Evolutionary conservation across 2,888 invertebrate species (phyloP).

Genomic region (Dysmachus trigonus): DNA sequence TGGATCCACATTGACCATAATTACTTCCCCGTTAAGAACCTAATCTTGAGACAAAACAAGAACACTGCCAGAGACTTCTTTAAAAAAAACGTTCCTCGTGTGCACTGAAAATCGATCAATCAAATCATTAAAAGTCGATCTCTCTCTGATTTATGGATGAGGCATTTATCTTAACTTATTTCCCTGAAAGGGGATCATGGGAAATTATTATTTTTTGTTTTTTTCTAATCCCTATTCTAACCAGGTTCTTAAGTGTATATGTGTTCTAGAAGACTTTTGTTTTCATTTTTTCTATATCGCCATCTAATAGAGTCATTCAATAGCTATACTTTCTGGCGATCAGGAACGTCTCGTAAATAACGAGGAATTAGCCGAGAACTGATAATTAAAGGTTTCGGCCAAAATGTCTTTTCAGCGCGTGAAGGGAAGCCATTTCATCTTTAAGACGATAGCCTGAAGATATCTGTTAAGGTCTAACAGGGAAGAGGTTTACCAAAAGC

Average conservation of each 20-base stretch:
- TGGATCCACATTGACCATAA: not conserved
- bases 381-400: not conserved
- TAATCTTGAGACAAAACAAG: not conserved
- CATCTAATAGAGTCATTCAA: not conserved
- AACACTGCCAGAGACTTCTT: not conserved
- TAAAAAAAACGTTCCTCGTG: not conserved
- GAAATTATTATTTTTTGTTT: not conserved
- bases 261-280: not conserved
- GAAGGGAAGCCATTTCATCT: not conserved
- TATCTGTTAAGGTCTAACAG: not conserved
- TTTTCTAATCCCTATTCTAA: not conserved
- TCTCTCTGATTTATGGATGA: not conserved
- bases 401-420: not conserved
- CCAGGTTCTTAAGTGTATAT: not conserved
- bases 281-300: not conserved
- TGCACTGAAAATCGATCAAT: constrained; percentile 7
- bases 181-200: constrained; percentile 1
- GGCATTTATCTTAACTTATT: not conserved
- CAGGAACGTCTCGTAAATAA: not conserved
- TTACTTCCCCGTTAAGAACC: not conserved
- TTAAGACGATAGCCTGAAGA: not conserved
- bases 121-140: constrained; percentile 27
- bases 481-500: not conserved
- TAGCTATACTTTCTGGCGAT: not conserved
- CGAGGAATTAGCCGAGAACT: not conserved